A percentile compares a stretch with the other conserved stretches of the same genome.
These are phyloP conservation scores for Forbesichthys papilliferus DNA, from an alignment of 2,113 vertebrate species.

Conservation along the genomic window DNA sequence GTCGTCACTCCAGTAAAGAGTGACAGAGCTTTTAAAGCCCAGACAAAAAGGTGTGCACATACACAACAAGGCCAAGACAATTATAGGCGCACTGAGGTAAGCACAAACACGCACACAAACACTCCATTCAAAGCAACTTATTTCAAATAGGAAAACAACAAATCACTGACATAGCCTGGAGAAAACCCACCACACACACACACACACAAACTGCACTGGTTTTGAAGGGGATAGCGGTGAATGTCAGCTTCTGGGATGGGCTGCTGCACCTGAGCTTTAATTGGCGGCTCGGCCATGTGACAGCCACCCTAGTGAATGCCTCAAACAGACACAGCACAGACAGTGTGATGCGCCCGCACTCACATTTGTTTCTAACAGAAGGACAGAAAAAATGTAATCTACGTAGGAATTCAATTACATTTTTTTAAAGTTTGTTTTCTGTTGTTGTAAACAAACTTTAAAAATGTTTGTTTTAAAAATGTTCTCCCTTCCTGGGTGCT, in stretches of 20 bases:
- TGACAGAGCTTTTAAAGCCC: background rate
- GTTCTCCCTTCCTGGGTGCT: background rate
- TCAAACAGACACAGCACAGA: conserved; percentile 9
- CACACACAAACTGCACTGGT: background rate
- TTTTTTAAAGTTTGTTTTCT: background rate
- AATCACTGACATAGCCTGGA: background rate
- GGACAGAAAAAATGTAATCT: background rate
- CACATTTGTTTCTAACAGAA: background rate
- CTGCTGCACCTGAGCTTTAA: background rate
- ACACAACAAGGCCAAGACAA: background rate
- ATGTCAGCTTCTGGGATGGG: background rate
- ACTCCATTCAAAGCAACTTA: background rate
- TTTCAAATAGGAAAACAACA: background rate
- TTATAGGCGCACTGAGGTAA: background rate
- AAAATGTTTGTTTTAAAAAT: background rate
- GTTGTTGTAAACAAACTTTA: background rate
- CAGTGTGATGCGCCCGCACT: background rate
- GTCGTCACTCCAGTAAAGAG: conserved; percentile 10
- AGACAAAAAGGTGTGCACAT: background rate
- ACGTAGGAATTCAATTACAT: background rate
- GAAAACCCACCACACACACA: background rate
- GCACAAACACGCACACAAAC: conserved; percentile 10
- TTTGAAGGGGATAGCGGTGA: background rate
- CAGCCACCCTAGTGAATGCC: background rate
- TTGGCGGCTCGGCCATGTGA: background rate